Conservation (phyloP, 2,888 invertebrate genomes). For the Alcis repandata region DNA sequence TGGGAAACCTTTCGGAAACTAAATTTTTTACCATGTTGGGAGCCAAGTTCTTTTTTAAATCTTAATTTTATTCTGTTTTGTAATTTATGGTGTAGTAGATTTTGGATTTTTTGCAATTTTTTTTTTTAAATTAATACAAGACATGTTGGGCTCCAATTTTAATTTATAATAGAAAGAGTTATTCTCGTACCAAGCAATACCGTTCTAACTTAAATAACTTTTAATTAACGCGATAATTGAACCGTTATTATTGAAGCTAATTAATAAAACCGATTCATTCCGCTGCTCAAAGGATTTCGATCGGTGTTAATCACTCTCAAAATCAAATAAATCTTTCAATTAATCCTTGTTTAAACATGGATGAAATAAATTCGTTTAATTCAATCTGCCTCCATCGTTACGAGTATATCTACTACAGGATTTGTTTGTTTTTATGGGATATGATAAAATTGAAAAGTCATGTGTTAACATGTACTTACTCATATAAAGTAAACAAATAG, state of each 20-base stretch:
- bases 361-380: conserved; percentile 22
- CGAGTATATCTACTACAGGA: not conserved
- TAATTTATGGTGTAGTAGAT: too few relatives aligned
- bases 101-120: too few relatives aligned
- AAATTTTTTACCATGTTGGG: conserved; percentile 13
- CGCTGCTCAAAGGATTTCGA: conserved; percentile 7
- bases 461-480: too few relatives aligned
- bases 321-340: conserved; percentile 25
- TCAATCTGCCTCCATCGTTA: not conserved
- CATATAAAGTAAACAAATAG: too few relatives aligned
- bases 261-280: conserved; percentile 17
- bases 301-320: conserved; percentile 20
- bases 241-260: not conserved
- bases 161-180: not conserved
- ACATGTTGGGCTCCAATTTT: not conserved
- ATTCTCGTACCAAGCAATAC: not conserved
- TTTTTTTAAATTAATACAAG: not conserved
- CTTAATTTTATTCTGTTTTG: too few relatives aligned
- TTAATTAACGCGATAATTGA: not conserved
- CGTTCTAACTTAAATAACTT: not conserved
- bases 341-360: conserved; percentile 9
- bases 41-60: not conserved
- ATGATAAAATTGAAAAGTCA: too few relatives aligned
- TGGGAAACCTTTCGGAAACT: not conserved
- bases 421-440: not conserved